Evolutionary conservation across 2,888 invertebrate genomes (phyloP), one percentile per base, ranked within the genome.

Genomic region (Lysandra bellargus): DNA sequence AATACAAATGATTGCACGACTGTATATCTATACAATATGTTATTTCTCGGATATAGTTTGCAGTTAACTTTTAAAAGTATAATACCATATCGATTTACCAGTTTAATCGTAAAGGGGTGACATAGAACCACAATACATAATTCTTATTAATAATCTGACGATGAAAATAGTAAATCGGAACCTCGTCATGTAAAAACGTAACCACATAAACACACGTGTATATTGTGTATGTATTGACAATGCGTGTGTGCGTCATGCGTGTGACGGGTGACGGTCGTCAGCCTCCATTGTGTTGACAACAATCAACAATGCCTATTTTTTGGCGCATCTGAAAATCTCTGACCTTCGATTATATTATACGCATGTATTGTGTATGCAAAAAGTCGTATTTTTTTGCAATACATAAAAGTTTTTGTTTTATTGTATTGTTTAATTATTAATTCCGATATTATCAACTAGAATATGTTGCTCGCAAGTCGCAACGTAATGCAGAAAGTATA

Each of bases 291-390:
- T 69, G 14, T 33, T 69, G 64, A 12, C 30, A 33, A 69, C 69
- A 69, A 69, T 37, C 69, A 37, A 69, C 69, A 69, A 69, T 69
- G 69, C 4, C 33, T 37, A 14, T 69, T 69, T 69, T 69, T 69
- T 69, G 69, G 1, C 69, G 4, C 69, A 69, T 69, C 69, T 14
- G 69, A 69, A 69, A 69, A 69, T 69, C 69, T 33, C 33, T 33
- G 69, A 33, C 69, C 69, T 69, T 69, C 69, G 14, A 37, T 69
- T 33, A 33, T 5, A 69, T 37, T 69, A 33, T 14, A 14, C 4
- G 14, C 69, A 30, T 2, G 9, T 0, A 64, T 64, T 30, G 12
- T 64, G 64, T 30, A 64, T 6, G 33, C 33, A 14, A 69, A 17
- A 37, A 30, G 23, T 37, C 9, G 9, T 33, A 33, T 61, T 23